Percentiles rank a stretch among this genome's conserved stretches.
Conservation (phyloP, 2,113 vertebrate species). For the Lontra canadensis region DNA sequence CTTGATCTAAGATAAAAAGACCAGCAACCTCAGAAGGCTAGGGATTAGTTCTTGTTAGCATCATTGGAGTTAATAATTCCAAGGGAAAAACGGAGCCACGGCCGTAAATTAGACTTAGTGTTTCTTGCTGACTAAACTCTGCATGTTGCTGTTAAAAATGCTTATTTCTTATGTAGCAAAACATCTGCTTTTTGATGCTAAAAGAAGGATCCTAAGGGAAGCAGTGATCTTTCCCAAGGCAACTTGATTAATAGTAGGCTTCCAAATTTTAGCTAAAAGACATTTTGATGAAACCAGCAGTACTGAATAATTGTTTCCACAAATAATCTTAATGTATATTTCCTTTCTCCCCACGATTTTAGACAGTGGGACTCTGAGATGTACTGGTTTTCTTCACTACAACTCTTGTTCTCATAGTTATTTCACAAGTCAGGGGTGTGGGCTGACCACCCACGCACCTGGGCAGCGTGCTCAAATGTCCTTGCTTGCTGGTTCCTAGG, state of each 20-base stretch:
- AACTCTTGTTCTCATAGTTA: neutral
- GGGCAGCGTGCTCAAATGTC: neutral
- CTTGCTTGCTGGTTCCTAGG: neutral
- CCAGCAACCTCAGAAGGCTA: neutral
- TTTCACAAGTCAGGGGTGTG: neutral
- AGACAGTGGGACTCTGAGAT: neutral
- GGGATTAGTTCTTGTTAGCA: neutral
- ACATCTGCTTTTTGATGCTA: conserved; percentile 74
- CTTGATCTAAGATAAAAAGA: conserved; percentile 15
- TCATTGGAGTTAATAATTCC: conserved; percentile 15
- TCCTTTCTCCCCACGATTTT: conserved; percentile 40
- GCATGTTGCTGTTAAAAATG: conserved; percentile 39
- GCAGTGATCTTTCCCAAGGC: conserved; percentile 71
- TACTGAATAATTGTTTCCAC: conserved; percentile 70
- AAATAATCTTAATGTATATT: conserved; percentile 60
- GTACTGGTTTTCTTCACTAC: neutral
- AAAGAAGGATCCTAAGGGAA: conserved; percentile 70
- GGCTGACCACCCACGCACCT: neutral
- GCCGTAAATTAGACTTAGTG: conserved; percentile 37
- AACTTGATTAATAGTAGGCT: conserved; percentile 75
- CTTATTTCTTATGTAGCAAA: conserved; percentile 68
- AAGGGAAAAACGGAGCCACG: neutral
- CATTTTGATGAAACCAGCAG: conserved; percentile 65
- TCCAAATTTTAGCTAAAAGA: conserved; percentile 63
- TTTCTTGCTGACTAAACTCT: conserved; percentile 70